Evolutionary conservation across 64 coral and sea anemone species (phyloP).

Genomic region (Actinia tenebrosa): DNA sequence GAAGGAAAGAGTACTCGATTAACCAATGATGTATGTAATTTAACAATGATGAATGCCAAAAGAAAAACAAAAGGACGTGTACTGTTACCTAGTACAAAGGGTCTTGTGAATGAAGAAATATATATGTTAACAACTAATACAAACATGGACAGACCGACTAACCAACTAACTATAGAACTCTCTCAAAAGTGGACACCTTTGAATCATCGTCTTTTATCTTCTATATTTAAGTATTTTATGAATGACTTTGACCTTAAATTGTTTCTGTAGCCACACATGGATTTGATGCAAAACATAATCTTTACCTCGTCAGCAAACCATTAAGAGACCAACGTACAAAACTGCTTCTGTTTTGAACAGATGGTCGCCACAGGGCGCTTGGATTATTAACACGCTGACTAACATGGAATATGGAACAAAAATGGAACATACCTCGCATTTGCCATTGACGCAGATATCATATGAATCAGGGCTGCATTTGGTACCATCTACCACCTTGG

Average conservation of each 20-base stretch:
- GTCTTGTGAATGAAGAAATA: too few relatives aligned
- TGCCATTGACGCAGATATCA: conserved; percentile 88
- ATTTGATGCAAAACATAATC: not conserved
- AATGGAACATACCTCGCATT: conserved; percentile 47
- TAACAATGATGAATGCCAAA: too few relatives aligned
- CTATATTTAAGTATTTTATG: not conserved
- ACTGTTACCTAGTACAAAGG: too few relatives aligned
- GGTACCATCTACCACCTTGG: conserved; percentile 89
- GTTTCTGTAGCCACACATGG: conserved; percentile 6
- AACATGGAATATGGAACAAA: not conserved
- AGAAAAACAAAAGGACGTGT: too few relatives aligned
- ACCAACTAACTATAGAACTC: too few relatives aligned
- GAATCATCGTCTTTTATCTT: not conserved
- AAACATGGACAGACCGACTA: too few relatives aligned
- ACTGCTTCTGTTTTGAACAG: not conserved
- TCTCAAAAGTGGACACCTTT: too few relatives aligned
- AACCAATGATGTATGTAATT: too few relatives aligned
- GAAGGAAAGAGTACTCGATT: too few relatives aligned
- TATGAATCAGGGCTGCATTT: conserved; percentile 63
- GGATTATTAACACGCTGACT: not conserved
- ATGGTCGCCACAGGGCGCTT: not conserved
- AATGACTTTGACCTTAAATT: not conserved
- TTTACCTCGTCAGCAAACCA: not conserved
- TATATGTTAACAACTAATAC: too few relatives aligned
- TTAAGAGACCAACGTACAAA: not conserved